Percentiles rank a stretch among this genome's conserved stretches.
phyloP scores from a whole-genome alignment of 2,797 vertebrate genomes.

The Melanotaenia trifasciata region DNA sequence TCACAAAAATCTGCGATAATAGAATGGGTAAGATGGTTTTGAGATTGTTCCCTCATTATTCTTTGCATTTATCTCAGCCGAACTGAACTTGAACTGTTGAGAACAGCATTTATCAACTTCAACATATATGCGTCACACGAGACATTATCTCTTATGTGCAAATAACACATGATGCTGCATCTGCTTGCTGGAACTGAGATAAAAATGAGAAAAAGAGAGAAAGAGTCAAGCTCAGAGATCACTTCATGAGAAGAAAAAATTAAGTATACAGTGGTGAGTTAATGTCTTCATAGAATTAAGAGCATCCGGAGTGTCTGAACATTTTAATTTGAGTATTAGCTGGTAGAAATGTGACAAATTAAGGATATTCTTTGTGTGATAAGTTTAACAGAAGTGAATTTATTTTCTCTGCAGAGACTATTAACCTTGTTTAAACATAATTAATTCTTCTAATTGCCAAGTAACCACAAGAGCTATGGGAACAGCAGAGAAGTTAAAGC shows the following conservation, averaged over 20 bases:
- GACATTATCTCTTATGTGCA: conserved; percentile 64
- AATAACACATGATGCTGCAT: conserved; percentile 64
- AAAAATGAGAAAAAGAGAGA: conserved; percentile 25
- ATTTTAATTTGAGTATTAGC: conserved; percentile 15
- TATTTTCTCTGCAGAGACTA: conserved; percentile 9
- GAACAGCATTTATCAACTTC: conserved; percentile 62
- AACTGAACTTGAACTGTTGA: conserved; percentile 69
- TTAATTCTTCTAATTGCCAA: conserved; percentile 33
- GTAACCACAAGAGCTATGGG: conserved; percentile 31
- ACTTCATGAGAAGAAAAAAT: conserved; percentile 21
- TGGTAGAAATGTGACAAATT: neutral
- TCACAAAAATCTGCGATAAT: conserved; percentile 10
- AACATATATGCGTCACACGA: conserved; percentile 53
- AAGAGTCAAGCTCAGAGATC: conserved; percentile 18
- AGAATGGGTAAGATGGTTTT: neutral
- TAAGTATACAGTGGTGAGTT: neutral
- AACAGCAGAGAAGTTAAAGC: conserved; percentile 21
- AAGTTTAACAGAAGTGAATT: conserved; percentile 13
- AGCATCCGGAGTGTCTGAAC: neutral
- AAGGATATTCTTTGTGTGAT: neutral
- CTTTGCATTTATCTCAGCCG: conserved; percentile 71
- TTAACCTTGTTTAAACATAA: conserved; percentile 9
- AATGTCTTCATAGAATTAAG: neutral
- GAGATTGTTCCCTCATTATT: conserved; percentile 32
- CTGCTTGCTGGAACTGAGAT: conserved; percentile 50